A percentile compares a stretch with the other conserved stretches of the same genome.
Evolutionary conservation across 2,113 vertebrate genomes (phyloP).

Genomic region (Clarias magur): DNA sequence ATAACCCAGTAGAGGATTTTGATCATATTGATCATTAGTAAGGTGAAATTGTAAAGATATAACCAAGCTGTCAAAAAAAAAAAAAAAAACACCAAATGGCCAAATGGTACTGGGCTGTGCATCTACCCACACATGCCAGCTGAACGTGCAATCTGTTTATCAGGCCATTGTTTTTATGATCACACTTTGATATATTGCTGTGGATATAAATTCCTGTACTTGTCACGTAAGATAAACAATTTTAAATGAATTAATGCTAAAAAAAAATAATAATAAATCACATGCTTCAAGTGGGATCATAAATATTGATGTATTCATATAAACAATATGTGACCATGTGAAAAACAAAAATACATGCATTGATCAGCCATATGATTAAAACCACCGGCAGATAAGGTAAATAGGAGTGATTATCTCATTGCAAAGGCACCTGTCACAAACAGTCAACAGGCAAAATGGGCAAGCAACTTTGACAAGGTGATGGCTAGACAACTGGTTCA

Average conservation of each 20-base stretch:
- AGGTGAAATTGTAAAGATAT: not conserved
- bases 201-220: not conserved
- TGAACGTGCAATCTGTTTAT: slow-evolving; percentile 37
- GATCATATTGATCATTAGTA: not conserved
- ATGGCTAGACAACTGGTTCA: too few species aligned
- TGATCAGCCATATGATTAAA: too few species aligned
- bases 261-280: not conserved
- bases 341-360: not conserved
- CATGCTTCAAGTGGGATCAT: not conserved
- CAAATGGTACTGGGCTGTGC: not conserved
- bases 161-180: slow-evolving; percentile 18
- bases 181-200: not conserved
- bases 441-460: too few species aligned
- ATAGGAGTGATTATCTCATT: too few species aligned
- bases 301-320: not conserved
- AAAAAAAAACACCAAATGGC: slow-evolving; percentile 32
- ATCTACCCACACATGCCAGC: slow-evolving; percentile 46
- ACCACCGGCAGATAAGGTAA: too few species aligned
- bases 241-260: not conserved
- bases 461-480: too few species aligned
- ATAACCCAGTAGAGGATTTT: not conserved
- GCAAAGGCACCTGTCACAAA: too few species aligned
- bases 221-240: not conserved
- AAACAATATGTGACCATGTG: not conserved
- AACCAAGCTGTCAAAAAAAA: not conserved